Conservation (phyloP, 2,797 vertebrate genomes). For the Chaetodon trifasciatus region DNA sequence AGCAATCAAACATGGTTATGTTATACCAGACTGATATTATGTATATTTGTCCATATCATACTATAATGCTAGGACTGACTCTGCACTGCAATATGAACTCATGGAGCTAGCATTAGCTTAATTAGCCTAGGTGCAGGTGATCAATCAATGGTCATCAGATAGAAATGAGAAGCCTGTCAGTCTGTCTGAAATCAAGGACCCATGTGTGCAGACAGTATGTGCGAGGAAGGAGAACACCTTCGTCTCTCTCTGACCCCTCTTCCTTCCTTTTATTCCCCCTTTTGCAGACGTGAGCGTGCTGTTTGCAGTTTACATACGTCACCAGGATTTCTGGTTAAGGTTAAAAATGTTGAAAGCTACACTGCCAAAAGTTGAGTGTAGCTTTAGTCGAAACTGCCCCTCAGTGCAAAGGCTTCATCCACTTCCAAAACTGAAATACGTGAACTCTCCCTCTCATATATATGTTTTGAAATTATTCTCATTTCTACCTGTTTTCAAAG, state of each 20-base stretch:
- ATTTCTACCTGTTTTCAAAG: slow-evolving; percentile 82
- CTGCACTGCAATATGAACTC: too few relatives aligned
- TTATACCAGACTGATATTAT: not conserved
- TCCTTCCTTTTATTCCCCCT: not conserved
- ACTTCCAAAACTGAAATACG: slow-evolving; percentile 50
- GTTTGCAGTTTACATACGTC: slow-evolving; percentile 1
- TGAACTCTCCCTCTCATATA: slow-evolving; percentile 61
- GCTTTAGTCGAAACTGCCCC: slow-evolving; percentile 30
- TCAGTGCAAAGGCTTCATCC: slow-evolving; percentile 43
- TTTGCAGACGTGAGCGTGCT: not conserved
- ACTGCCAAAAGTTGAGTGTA: slow-evolving; percentile 15
- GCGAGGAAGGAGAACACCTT: too few relatives aligned
- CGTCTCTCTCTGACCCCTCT: not conserved
- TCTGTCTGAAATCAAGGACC: not conserved
- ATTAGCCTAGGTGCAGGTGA: too few relatives aligned
- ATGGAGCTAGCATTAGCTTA: not conserved
- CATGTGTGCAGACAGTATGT: too few relatives aligned
- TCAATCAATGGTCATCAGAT: not conserved
- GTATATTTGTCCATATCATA: not conserved
- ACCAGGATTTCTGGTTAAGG: not conserved
- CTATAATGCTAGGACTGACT: not conserved
- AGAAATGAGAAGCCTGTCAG: not conserved
- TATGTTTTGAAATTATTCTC: slow-evolving; percentile 71
- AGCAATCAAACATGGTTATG: too few relatives aligned
- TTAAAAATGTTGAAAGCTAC: not conserved